Conservation (phyloP, 2,888 invertebrate genomes). For the Galerucella pusilla region DNA sequence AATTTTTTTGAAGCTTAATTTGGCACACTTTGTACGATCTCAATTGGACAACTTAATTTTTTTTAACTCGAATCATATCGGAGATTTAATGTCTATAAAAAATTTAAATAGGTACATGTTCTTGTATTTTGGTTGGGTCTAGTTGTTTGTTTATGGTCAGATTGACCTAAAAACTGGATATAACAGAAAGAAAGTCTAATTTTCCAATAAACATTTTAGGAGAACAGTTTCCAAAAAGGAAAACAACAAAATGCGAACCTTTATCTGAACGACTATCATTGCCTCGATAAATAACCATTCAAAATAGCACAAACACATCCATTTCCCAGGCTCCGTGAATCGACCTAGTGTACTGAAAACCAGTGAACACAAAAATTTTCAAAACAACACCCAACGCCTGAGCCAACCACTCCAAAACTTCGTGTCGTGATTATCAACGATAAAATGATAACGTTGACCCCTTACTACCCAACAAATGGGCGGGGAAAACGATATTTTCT, state of each 20-base stretch:
- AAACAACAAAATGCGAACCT: constrained; percentile 18
- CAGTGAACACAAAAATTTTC: constrained; percentile 17
- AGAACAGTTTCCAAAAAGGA: constrained; percentile 5
- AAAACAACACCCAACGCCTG: constrained; percentile 11
- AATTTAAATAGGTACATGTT: too few species aligned
- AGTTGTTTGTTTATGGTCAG: neutral
- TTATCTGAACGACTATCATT: constrained; percentile 15
- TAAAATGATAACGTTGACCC: constrained; percentile 8
- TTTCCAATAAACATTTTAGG: constrained; percentile 8
- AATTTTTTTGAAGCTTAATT: too few species aligned
- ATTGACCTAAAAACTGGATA: neutral
- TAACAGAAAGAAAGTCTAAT: neutral
- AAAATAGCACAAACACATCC: constrained; percentile 31
- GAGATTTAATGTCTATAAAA: too few species aligned
- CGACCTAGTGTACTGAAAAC: constrained; percentile 32
- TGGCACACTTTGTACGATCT: too few species aligned
- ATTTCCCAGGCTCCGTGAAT: constrained; percentile 15
- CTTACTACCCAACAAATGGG: constrained; percentile 26
- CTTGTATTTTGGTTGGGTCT: too few species aligned
- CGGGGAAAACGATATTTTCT: constrained; percentile 23
- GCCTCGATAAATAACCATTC: constrained; percentile 28
- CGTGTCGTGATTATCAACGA: neutral
- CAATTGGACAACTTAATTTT: too few species aligned
- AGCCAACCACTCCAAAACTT: neutral
- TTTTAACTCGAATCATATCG: too few species aligned